A percentile compares a stretch with the other conserved stretches of the same genome.
phyloP scores from a whole-genome alignment of 2,888 invertebrate genomes.

The Julus scanicus region DNA sequence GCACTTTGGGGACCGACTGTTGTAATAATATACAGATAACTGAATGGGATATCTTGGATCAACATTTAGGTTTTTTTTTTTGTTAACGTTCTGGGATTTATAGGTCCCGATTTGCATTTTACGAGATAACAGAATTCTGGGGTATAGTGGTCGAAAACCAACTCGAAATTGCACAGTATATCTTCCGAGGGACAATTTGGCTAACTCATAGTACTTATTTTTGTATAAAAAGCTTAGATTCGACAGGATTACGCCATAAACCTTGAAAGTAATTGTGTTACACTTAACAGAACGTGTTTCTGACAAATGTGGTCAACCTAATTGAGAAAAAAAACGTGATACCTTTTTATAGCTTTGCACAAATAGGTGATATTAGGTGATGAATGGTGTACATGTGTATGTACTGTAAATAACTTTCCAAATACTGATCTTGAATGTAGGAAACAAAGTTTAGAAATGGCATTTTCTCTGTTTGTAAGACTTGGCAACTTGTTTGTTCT shows the following conservation, averaged over 20 bases:
- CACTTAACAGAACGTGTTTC: background rate
- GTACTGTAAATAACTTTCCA: too few species aligned
- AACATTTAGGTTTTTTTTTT: background rate
- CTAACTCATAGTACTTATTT: background rate
- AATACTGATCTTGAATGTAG: too few species aligned
- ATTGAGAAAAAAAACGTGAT: background rate
- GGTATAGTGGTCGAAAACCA: background rate
- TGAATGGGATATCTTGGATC: constrained; percentile 16
- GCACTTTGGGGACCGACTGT: background rate
- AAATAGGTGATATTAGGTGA: background rate
- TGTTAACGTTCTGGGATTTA: background rate
- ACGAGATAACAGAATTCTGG: background rate
- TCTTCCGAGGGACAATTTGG: background rate
- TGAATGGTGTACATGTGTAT: background rate
- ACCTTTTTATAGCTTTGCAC: background rate
- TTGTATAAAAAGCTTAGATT: background rate
- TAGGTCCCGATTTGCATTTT: background rate
- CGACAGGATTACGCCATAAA: background rate
- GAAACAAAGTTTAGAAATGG: background rate
- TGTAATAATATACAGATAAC: background rate
- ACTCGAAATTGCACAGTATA: background rate
- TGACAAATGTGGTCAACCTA: background rate
- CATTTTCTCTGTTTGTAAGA: background rate
- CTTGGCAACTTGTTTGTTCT: background rate
- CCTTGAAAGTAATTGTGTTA: background rate